phyloP scores from a whole-genome alignment of 2,888 invertebrate genomes.

The Agrotis puta region DNA sequence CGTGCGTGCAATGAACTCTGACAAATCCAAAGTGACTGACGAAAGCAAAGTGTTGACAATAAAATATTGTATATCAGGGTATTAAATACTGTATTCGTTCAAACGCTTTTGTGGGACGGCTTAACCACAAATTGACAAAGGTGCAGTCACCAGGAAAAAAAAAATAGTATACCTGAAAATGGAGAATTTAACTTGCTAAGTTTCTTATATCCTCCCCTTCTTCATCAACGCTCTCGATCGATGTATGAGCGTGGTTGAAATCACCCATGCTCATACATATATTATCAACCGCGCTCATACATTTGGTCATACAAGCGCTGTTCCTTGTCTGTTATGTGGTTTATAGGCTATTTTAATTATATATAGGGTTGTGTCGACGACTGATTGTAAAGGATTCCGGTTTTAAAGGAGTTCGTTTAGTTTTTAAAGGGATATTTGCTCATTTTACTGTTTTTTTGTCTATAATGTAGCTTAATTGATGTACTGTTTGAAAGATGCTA shows the following conservation, averaged over 20 bases:
- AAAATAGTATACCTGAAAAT: no score
- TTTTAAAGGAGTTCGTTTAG: conserved; percentile 66
- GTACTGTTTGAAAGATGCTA: neutral
- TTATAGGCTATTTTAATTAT: conserved; percentile 51
- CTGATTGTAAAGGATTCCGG: conserved; percentile 67
- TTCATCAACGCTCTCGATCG: no score
- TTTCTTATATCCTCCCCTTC: no score
- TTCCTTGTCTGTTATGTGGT: conserved; percentile 33
- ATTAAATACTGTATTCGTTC: conserved; percentile 49
- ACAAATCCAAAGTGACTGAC: conserved; percentile 42
- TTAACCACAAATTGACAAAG: conserved; percentile 10
- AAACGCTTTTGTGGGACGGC: conserved; percentile 38
- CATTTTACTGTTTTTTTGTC: conserved; percentile 59
- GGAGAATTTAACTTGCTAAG: no score
- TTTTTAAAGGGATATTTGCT: conserved; percentile 71
- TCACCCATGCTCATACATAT: no score
- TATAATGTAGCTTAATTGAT: conserved; percentile 33
- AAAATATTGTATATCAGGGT: conserved; percentile 57
- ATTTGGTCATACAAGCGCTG: neutral
- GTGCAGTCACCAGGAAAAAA: conserved; percentile 9
- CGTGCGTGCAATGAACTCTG: conserved; percentile 28
- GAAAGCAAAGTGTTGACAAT: conserved; percentile 36
- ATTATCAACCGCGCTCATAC: no score
- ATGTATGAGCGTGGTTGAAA: no score
- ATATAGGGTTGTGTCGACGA: conserved; percentile 67